phyloP scores from a whole-genome alignment of 2,888 invertebrate species.

The Tachina grossa region DNA sequence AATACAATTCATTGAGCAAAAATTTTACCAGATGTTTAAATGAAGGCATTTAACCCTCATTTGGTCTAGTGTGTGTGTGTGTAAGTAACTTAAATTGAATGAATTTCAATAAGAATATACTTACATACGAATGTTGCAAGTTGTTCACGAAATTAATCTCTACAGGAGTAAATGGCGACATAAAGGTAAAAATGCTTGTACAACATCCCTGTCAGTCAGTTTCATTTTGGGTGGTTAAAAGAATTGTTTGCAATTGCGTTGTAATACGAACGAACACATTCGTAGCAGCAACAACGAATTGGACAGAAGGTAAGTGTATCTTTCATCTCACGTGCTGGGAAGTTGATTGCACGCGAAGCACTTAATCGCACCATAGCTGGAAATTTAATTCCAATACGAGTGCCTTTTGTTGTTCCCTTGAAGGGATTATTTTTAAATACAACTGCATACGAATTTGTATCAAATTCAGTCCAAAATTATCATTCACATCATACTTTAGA shows the following conservation, averaged over 20 bases:
- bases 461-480: too few species aligned
- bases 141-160: conserved; percentile 14
- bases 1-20: conserved; percentile 70
- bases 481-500: too few species aligned
- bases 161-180: conserved; percentile 16
- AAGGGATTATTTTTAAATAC: not conserved
- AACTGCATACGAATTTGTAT: not conserved
- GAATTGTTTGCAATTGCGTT: conserved; percentile 41
- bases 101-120: conserved; percentile 6
- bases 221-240: conserved; percentile 35
- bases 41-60: conserved; percentile 79
- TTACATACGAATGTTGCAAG: conserved; percentile 1
- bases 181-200: conserved; percentile 54
- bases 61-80: conserved; percentile 52
- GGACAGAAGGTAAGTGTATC: conserved; percentile 56
- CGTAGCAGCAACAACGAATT: conserved; percentile 41
- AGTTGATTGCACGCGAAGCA: conserved; percentile 78
- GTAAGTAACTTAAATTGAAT: conserved; percentile 66
- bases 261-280: conserved; percentile 44
- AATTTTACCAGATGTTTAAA: conserved; percentile 80
- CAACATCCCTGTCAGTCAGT: conserved; percentile 26
- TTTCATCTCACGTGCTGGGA: conserved; percentile 75
- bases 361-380: conserved; percentile 77
- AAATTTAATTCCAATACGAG: conserved; percentile 22
- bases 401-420: not conserved